Evolutionary conservation across 2,113 vertebrate species (phyloP).

Genomic region (Stigmatopora nigra): DNA sequence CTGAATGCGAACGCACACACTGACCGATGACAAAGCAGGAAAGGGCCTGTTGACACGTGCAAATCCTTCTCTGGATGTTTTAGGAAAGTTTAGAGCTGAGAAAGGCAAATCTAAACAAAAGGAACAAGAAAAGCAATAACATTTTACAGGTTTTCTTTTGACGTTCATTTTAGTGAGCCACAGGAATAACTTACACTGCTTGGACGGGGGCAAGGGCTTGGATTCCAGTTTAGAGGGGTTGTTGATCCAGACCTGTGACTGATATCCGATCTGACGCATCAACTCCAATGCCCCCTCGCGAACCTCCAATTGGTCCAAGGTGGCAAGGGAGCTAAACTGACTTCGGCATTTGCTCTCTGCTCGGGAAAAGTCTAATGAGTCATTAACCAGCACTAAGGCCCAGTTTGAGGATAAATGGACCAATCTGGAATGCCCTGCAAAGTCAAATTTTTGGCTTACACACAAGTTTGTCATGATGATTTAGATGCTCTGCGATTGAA

Average conservation of each 20-base stretch:
- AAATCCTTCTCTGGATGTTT: constrained; percentile 68
- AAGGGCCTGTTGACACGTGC: constrained; percentile 69
- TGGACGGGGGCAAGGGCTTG: constrained; percentile 26
- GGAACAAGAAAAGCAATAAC: background rate
- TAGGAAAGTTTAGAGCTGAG: constrained; percentile 68
- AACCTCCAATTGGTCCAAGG: constrained; percentile 19
- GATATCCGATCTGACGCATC: constrained; percentile 47
- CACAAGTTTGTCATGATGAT: background rate
- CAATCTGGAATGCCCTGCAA: constrained; percentile 43
- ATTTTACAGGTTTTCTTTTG: background rate
- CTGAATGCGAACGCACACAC: constrained; percentile 77
- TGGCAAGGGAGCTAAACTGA: constrained; percentile 68
- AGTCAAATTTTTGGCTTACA: background rate
- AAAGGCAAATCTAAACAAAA: constrained; percentile 44
- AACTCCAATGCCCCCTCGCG: constrained; percentile 40
- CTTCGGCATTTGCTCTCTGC: constrained; percentile 73
- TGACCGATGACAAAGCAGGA: constrained; percentile 68
- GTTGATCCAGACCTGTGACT: constrained; percentile 67
- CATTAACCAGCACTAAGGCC: constrained; percentile 68
- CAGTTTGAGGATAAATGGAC: constrained; percentile 54
- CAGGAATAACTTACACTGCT: constrained; percentile 55
- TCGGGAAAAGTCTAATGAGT: constrained; percentile 67
- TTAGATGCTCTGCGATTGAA: background rate
- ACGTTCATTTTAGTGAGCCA: background rate
- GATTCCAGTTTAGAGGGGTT: constrained; percentile 22